Evolutionary conservation across 2,113 vertebrate genomes (phyloP), one percentile per base, ranked within the genome.

Genomic region (Cynoglossus semilaevis): DNA sequence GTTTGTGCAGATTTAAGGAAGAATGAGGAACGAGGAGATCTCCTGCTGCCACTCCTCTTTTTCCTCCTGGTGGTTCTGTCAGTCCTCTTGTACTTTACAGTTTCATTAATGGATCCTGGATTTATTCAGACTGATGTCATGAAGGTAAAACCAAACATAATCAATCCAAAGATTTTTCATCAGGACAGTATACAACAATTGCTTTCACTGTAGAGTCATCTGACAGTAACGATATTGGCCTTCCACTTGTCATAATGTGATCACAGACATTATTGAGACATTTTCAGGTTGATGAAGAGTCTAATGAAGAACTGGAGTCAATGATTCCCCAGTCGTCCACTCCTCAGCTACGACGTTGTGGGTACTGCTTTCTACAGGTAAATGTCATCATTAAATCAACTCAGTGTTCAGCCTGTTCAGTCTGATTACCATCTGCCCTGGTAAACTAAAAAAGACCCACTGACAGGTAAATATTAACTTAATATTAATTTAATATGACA

Each of bases 51-150:
- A 0, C 58, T 94, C 1, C 12, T 83, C 7, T 98, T 98, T 73
- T 58, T 88, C 57, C 58, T 84, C 0, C 70, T 95, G 29, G 94
- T 95, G 0, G 65, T 94, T 44, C 83, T 91, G 69, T 98, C 95
- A 0, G 84, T 96, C 29, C 74, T 95, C 57, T 86, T 98, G 2
- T 95, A 97, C 81, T 93, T 94, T 34, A 87, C 72, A 0, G 94
- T 97, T 55, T 97, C 96, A 0, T 87, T 98, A 13, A 99, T 97
- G 96, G 95, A 99, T 50, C 96, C 96, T 0, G 96, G 96, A 3
- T 98, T 94, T 3, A 92, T 99, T 22, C 88, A 85, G 7, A 17
- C 83, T 1, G 91, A 94, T 61, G 43, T 68, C 1, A 59, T 68
- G 7, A 83, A 87, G 84, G 84, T 91, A 15, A 47, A 36, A 43